Evolutionary conservation across 2,888 invertebrate genomes (phyloP), one percentile per base, ranked within the genome.

Genomic region (Thelaira solivaga): DNA sequence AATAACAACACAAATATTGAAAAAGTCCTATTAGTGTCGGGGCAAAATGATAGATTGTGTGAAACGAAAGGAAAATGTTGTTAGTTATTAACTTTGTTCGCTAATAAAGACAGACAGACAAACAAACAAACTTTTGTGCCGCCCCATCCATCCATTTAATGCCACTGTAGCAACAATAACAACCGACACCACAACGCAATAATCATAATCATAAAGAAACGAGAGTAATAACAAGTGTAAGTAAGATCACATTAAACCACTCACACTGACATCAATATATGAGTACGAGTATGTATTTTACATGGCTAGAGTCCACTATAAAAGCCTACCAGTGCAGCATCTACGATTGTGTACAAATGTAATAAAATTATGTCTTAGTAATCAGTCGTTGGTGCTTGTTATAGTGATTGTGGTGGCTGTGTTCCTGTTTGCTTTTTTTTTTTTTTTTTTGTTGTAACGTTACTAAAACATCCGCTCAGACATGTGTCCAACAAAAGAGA

Each of bases 31-130:
- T 86, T 86, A 86, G 84, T 86, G 86, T 86, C 86, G 49, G 78
- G 72, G 64, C 67, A 47, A 77, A 81, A 86, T 87, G 87, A 88
- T 86, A 85, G 85, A 88, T 88, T 88, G 87, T 87, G 87, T 87
- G 87, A 87, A 87, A 55, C 67, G 20, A 62, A 68, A 68, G 72
- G 55, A 68, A 77, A 61, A 68, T 43, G 68, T 55, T 49, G 51
- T 57, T 62, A 29, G 62, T 64, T 53, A 51, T 61, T 45, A 49
- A 71, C 41, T 69, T 29, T 34, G 29, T 22, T 57, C 43, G 20
- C 11, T 20, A 34, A 18, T 22, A 51, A n/a, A 29, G n/a, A n/a
- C 1, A 13, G 16, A 39, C 36, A 39, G 36, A 39, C 45, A 29
- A 11, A 41, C 11, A 41, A 65, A 53, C 55, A 39, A 16, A 51